A percentile compares a stretch with the other conserved stretches of the same genome.
These are phyloP conservation scores for Chironomus tentans DNA, from an alignment of 2,888 invertebrate species.

Conservation along the genomic window DNA sequence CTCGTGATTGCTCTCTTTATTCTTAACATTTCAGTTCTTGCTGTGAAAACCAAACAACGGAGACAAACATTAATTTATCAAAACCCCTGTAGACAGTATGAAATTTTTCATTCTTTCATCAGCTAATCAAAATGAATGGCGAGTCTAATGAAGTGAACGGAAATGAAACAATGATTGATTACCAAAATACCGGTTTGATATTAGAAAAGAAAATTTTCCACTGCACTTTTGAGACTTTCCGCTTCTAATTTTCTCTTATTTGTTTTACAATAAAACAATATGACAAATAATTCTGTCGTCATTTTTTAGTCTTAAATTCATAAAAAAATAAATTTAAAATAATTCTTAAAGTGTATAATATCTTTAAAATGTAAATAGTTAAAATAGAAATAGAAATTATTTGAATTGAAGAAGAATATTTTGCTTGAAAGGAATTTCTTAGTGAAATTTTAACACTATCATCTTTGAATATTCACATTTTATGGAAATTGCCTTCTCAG, in stretches of 20 bases:
- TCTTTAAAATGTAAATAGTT: no score
- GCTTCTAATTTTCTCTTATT: no score
- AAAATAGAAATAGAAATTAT: no score
- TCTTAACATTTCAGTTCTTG: no score
- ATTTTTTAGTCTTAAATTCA: not conserved
- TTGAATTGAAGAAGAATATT: not conserved
- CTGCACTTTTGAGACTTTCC: not conserved
- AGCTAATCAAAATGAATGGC: constrained; percentile 8
- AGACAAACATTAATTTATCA: no score
- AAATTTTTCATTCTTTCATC: not conserved
- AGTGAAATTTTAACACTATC: not conserved
- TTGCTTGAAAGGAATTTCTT: not conserved
- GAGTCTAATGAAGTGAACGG: constrained; percentile 11
- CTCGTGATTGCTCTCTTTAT: no score
- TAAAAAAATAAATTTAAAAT: no score
- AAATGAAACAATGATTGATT: constrained; percentile 21
- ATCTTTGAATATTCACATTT: constrained; percentile 2
- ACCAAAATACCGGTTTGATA: not conserved
- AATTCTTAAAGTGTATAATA: no score
- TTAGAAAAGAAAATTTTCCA: not conserved
- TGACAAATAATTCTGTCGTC: not conserved
- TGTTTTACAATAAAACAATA: not conserved
- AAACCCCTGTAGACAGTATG: no score
- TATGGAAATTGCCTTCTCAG: not conserved
- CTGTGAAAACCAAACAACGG: no score